Evolutionary conservation across 1,140 invertebrate genomes (phyloP), one percentile per base, ranked within the genome.

Genomic region (Drosophila ananassae): DNA sequence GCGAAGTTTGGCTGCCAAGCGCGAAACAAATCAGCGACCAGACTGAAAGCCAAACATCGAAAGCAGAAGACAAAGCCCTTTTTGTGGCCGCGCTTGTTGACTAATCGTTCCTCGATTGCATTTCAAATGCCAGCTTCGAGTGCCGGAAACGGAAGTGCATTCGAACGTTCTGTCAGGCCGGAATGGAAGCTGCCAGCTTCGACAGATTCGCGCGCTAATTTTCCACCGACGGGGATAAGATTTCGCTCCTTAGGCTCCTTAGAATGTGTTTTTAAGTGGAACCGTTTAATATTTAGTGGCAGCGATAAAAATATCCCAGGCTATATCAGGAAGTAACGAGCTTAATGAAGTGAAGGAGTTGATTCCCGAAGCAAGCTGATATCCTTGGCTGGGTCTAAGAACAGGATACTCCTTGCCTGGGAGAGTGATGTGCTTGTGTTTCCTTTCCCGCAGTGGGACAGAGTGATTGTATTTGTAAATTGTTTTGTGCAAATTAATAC

Each of bases 101-200:
- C 80, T 85, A 85, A 84, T 85, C 81, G 82, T 69, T 74, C 69
- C 48, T 74, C 77, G 55, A 83, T 83, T 83, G 79, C 60, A 61
- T 71, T 81, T 87, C 48, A 69, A 80, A 80, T 71, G 77, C 24
- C 52, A 60, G 41, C 63, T 73, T 74, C 58, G 44, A 80, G 62
- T 21, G 44, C 41, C 58, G 80, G 73, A 85, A 75, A 60, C 81
- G 77, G 73, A 85, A 77, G 68, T 81, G 81, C 77, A 84, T 64
- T 57, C 60, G 58, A 66, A 69, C 51, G 46, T 25, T 48, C 22
- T 17, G 21, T 24, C 34, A n/a, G 10, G 2, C 10, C 32, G 25
- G 25, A 28, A 28, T 28, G 25, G 32, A 10, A 34, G 32, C 10
- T 37, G 34, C 3, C 34, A 37, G 34, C 12, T 37, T 37, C 34